These are phyloP conservation scores for Hydrotaea cyrtoneurina DNA, from an alignment of 2,888 invertebrate species.

Conservation along the genomic window DNA sequence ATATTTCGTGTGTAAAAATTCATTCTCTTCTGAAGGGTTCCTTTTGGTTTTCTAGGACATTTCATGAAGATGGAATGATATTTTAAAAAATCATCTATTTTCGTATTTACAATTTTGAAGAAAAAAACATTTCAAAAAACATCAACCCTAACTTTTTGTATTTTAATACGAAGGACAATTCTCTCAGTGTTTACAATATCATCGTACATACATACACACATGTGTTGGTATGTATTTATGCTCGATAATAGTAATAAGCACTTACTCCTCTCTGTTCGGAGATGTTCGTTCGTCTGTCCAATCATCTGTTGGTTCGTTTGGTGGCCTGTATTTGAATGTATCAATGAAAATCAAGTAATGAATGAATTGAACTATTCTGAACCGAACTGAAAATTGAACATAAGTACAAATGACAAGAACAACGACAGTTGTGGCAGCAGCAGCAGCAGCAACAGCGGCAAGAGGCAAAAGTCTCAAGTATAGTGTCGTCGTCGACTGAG, in stretches of 20 bases:
- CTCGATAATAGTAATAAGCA: constrained; percentile 4
- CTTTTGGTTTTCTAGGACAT: no score
- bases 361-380: constrained; percentile 45
- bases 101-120: no score
- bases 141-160: no score
- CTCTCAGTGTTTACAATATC: no score
- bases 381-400: constrained; percentile 12
- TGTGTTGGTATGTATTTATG: background rate
- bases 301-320: background rate
- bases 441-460: background rate
- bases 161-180: no score
- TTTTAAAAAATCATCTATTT: no score
- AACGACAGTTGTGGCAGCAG: background rate
- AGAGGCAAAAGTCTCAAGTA: constrained; percentile 43
- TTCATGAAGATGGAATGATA: no score
- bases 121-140: no score
- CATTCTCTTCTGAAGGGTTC: no score
- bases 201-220: background rate
- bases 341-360: constrained; percentile 66
- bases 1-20: no score
- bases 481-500: constrained; percentile 53
- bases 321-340: constrained; percentile 36
- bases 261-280: background rate
- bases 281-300: background rate
- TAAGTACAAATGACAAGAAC: background rate